Percentiles rank a stretch among this genome's conserved stretches.
Evolutionary conservation across 2,888 invertebrate species (phyloP).

Genomic region (Cynaeus angustus): DNA sequence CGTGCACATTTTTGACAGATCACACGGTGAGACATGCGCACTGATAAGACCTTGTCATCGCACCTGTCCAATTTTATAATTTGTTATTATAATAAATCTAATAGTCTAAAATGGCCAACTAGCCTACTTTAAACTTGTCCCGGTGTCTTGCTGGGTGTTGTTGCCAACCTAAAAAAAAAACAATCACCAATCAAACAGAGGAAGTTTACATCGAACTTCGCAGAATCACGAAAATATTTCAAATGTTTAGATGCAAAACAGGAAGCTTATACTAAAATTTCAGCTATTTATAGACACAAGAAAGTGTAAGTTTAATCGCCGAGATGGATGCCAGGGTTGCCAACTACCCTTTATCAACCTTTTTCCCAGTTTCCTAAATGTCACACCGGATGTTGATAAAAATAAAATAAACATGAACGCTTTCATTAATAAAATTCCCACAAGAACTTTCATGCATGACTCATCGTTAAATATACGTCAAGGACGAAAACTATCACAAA

Average conservation of each 20-base stretch:
- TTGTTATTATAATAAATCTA: conserved; percentile 69
- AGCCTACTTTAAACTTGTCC: conserved; percentile 69
- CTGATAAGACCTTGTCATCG: conserved; percentile 53
- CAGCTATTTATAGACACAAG: no score
- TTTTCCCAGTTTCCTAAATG: no score
- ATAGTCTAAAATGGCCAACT: conserved; percentile 67
- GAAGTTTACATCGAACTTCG: background rate
- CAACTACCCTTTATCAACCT: no score
- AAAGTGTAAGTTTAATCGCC: no score
- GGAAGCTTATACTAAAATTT: no score
- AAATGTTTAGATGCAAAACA: no score
- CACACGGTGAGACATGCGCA: conserved; percentile 51
- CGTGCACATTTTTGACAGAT: conserved; percentile 53
- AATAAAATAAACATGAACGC: background rate
- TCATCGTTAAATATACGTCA: background rate
- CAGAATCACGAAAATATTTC: no score
- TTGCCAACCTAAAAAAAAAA: conserved; percentile 66
- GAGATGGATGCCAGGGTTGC: no score
- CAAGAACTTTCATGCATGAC: background rate
- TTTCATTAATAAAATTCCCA: background rate
- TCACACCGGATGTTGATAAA: no score
- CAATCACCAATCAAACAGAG: conserved; percentile 20
- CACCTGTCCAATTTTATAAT: conserved; percentile 68
- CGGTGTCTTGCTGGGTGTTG: conserved; percentile 68
- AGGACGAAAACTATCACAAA: conserved; percentile 6